Percentiles rank a stretch among this genome's conserved stretches.
Conservation (phyloP, 2,113 vertebrate species). For the Choloepus hoffmanni region DNA sequence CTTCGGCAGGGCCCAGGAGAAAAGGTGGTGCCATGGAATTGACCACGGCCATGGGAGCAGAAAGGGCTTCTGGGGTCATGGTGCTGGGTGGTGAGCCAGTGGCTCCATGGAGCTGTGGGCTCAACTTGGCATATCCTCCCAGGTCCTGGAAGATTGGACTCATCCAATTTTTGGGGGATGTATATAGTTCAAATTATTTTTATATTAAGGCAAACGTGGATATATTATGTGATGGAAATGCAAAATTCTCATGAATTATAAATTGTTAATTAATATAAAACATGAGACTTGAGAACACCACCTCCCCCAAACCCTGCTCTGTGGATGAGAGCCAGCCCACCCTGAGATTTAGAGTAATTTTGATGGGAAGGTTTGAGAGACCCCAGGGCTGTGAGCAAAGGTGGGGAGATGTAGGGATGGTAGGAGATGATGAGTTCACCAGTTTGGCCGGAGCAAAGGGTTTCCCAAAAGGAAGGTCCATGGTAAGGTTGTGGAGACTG, state of each 20-base stretch:
- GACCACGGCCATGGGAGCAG: rapidly evolving
- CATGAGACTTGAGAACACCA: not conserved
- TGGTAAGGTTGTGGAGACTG: not conserved
- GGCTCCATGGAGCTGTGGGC: no score
- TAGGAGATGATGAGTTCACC: not conserved
- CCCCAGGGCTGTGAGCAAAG: not conserved
- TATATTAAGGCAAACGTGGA: not conserved
- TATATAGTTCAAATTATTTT: not conserved
- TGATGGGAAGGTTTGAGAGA: not conserved
- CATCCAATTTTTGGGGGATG: not conserved
- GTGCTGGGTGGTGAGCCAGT: not conserved
- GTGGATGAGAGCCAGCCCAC: no score
- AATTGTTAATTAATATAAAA: not conserved
- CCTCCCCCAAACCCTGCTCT: not conserved
- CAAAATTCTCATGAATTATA: not conserved
- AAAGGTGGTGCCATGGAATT: not conserved
- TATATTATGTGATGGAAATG: not conserved
- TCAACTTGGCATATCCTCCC: not conserved
- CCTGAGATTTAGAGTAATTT: not conserved
- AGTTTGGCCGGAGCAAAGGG: not conserved
- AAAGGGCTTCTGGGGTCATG: rapidly evolving
- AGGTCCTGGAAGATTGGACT: not conserved
- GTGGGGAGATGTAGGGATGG: no score
- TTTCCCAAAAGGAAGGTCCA: not conserved
- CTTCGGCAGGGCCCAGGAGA: not conserved